Base-by-base conservation (phyloP, 2,888 invertebrate species). In the Ochropacha duplaris region DNA sequence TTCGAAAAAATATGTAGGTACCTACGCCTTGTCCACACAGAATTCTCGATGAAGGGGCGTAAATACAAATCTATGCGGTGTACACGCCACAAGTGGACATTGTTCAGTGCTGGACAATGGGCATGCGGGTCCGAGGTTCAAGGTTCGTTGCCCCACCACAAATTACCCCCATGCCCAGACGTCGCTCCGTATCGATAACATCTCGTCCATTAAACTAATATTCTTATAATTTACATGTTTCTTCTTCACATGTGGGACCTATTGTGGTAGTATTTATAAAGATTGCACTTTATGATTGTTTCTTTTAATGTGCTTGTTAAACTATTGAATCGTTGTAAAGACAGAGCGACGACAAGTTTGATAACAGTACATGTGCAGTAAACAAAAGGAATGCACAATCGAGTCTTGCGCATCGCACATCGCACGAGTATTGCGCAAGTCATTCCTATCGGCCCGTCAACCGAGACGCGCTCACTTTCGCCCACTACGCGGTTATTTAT, bases 131-230 rank as follows among this genome's bases (percentile, higher is more conserved):
- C 64, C 56, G 66, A 60, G 74, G 80, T 75, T 72, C 82, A 76
- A 71, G 85, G 86, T 82, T 85, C 86, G 83, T 73, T 81, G 82
- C 73, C 81, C 86, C 76, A 69, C 81, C 84, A 83, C 87, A 86
- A 85, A 84, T 82, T 81, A 84, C 88, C 88, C 88, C 80, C 84
- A 88, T 88, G 79, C 78, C 79, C 74, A 71, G 68, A 70, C 69
- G 68, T 65, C 66, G 59, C 72, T 71, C 75, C 68, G 68, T 62
- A 64, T 69, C 71, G 88, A 87, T 88, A 87, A 71, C 80, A 88
- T 88, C 86, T 69, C 73, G 63, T 66, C 77, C 79, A 83, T 84
- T 84, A 74, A 71, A 74, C 76, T 84, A 79, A 84, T 83, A 76
- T 82, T 71, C 64, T 71, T 65, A 78, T 76, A 79, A 79, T 81